These are phyloP conservation scores for Empidonax alnorum DNA, from an alignment of 2,113 vertebrate species.

Conservation along the genomic window DNA sequence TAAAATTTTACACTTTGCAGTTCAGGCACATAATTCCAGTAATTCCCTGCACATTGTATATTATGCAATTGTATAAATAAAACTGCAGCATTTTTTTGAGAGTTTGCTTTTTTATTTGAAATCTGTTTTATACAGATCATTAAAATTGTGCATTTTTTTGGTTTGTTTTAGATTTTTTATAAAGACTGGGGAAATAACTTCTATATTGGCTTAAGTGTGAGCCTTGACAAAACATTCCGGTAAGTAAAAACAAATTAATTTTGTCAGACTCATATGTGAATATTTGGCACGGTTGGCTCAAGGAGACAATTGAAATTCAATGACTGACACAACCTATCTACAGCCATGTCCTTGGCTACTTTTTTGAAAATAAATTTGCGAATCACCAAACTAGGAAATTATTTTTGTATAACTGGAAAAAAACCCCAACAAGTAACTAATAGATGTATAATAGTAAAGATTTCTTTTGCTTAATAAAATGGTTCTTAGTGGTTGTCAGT, in stretches of 20 bases:
- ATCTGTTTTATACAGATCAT: background rate
- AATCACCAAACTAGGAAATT: background rate
- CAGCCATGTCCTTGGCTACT: background rate
- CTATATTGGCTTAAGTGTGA: conserved; percentile 89
- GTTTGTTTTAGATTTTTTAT: conserved; percentile 72
- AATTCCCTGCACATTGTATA: background rate
- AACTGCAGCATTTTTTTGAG: background rate
- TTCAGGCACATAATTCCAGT: background rate
- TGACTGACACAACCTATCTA: background rate
- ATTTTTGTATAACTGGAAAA: background rate
- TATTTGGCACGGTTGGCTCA: background rate
- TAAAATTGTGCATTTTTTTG: background rate
- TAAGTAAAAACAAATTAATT: conserved; percentile 73
- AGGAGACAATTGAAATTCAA: background rate
- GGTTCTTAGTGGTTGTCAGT: background rate
- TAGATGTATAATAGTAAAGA: background rate
- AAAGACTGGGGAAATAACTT: conserved; percentile 66
- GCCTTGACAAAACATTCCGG: conserved; percentile 89
- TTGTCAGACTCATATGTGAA: background rate
- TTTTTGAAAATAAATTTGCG: background rate
- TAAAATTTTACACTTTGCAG: background rate
- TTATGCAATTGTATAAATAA: background rate
- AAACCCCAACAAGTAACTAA: background rate
- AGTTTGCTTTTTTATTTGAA: background rate
- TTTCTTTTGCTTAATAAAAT: background rate